Conservation (phyloP, 2,797 vertebrate genomes). For the Cyprinella venusta region DNA sequence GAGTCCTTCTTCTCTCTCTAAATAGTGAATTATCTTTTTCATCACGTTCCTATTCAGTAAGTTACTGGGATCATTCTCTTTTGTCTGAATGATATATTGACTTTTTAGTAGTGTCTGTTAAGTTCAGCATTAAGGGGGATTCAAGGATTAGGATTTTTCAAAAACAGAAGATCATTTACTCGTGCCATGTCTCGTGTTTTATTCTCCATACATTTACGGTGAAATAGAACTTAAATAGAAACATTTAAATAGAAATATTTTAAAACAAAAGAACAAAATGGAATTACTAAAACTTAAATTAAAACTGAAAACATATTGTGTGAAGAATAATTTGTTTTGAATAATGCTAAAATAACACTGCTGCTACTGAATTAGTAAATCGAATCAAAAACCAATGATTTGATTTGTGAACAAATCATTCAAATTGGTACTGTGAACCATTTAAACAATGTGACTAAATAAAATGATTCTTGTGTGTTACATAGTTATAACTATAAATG, state of each 20-base stretch:
- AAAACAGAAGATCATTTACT: neutral
- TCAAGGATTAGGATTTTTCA: neutral
- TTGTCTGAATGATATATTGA: constrained; percentile 19
- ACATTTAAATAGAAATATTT: too few relatives aligned
- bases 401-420: neutral
- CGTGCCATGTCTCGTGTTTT: neutral
- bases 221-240: too few relatives aligned
- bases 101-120: constrained; percentile 3
- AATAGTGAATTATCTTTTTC: constrained; percentile 33
- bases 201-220: neutral
- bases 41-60: constrained; percentile 17
- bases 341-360: neutral
- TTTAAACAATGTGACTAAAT: neutral
- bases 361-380: neutral
- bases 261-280: too few relatives aligned
- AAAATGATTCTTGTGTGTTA: neutral
- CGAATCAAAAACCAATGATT: neutral
- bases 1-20: constrained; percentile 20
- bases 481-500: too few relatives aligned
- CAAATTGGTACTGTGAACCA: neutral
- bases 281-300: too few relatives aligned
- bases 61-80: neutral
- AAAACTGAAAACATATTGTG: too few relatives aligned
- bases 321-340: neutral
- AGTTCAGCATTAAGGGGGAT: neutral